Evolutionary conservation across 2,797 vertebrate genomes (phyloP).

Genomic region (Sternotherus odoratus): DNA sequence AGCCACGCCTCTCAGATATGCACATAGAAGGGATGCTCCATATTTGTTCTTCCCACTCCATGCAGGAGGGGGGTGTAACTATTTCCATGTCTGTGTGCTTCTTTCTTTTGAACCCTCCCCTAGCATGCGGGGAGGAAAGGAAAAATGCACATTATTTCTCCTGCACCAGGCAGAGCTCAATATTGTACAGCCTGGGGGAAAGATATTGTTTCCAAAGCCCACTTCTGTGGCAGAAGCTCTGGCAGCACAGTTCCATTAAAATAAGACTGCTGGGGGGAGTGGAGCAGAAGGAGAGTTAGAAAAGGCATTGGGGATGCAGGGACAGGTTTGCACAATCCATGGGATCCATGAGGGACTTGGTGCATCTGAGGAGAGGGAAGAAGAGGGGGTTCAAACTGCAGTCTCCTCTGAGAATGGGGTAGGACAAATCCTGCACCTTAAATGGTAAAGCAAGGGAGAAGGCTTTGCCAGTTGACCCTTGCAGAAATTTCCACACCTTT

Average conservation of each 20-base stretch:
- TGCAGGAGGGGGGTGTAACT: not conserved
- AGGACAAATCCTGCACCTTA: not conserved
- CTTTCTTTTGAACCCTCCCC: not conserved
- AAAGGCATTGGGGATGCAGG: too few relatives aligned
- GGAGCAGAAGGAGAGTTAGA: too few relatives aligned
- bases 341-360: fast-evolving
- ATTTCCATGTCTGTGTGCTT: fast-evolving
- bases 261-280: too few relatives aligned
- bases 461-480: not conserved
- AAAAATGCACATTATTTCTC: not conserved
- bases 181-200: not conserved
- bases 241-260: too few relatives aligned
- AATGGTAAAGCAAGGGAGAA: not conserved
- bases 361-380: not conserved
- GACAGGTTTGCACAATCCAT: not conserved
- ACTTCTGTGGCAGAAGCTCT: too few relatives aligned
- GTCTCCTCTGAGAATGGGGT: not conserved
- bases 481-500: not conserved
- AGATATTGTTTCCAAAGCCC: too few relatives aligned
- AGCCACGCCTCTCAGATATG: not conserved
- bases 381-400: fast-evolving
- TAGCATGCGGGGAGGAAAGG: not conserved
- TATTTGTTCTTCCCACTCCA: not conserved
- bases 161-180: not conserved
- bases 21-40: not conserved